Base-by-base conservation (phyloP, 2,888 invertebrate species). In the Synanthedon vespiformis region DNA sequence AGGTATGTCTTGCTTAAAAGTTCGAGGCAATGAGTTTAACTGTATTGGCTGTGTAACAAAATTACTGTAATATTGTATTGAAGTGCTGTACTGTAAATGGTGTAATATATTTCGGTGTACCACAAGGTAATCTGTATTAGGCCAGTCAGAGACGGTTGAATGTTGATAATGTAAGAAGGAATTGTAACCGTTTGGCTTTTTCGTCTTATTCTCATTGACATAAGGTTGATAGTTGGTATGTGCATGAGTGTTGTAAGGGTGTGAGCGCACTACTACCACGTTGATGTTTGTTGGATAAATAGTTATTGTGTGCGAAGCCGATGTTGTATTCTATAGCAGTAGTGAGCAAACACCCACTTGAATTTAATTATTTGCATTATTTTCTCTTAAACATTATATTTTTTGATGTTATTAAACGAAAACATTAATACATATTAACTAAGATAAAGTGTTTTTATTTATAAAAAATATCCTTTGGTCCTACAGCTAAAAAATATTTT, bases 321-420 rank as follows among this genome's bases (percentile, higher is more conserved):
- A 56, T 62, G 61, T 63, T 58, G 74, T 76, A 73, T 75, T 77
- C 67, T 73, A 62, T 67, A 68, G 72, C 69, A 77, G 79, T 80
- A 77, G 78, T 73, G 68, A 62, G 69, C 68, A 61, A 62, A 54
- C 53, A 67, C 67, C 66, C 68, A 67, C 64, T 34, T n/a, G 61
- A 65, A 75, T 67, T 77, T 70, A 66, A 74, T 77, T 77, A 80
- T 57, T 58, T 77, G 84, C 82, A 76, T 78, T 77, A 79, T 81
- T 79, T 83, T 77, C 72, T 73, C 68, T 68, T 67, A 34, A 34
- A 54, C 55, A 70, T 68, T 70, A 69, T 67, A 75, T 80, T 81
- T 84, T 85, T 81, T 74, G 80, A 82, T 84, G 85, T 85, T 80
- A 80, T 77, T 77, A 75, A 80, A 79, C 83, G 82, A 80, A 71